Evolutionary conservation across 1,140 invertebrate genomes (phyloP), one percentile per base, ranked within the genome.

Genomic region (Procambarus virginalis): DNA sequence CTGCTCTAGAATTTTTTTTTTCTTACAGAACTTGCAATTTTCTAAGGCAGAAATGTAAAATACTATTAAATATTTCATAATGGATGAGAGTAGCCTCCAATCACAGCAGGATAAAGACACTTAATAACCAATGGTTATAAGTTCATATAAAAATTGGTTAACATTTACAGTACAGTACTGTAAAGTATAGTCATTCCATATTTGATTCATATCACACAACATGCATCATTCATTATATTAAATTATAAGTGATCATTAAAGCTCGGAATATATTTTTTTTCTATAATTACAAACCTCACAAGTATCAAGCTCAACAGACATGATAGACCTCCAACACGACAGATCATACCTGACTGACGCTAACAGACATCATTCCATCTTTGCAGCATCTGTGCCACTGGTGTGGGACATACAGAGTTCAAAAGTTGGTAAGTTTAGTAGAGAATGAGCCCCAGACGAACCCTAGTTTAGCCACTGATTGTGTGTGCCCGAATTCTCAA

Each of bases 341-440:
- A 73, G 68, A 34, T 73, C 68, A 73, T 73, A 34, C 68, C 68
- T 68, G 58, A 82, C 80, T 68, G 80, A 75, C 88, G 88, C 88
- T 89, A 89, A 89, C 88, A 79, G 88, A 84, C 81, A 70, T 78
- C 88, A 89, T 89, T 89, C 88, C 88, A 79, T 89, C 88, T 89
- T 89, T 89, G 81, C 88, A 89, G 88, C 88, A 64, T 89, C 88
- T 84, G 88, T 89, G 88, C 88, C 88, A 84, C 82, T 89, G 88
- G 88, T 89, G 88, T 89, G 88, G 88, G 88, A 89, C 88, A 84
- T 89, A 64, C 88, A 89, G 73, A 89, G 88, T 84, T 82, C 88
- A 84, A 89, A 89, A 89, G 88, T 89, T 89, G 88, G 88, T 89
- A 89, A 89, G 88, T 89, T 89, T 83, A 64, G 73, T 85, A 85